Evolutionary conservation across 30 jellyfish, hydroid and myxozoan species (phyloP).

Genomic region (Turritopsis rubra): DNA sequence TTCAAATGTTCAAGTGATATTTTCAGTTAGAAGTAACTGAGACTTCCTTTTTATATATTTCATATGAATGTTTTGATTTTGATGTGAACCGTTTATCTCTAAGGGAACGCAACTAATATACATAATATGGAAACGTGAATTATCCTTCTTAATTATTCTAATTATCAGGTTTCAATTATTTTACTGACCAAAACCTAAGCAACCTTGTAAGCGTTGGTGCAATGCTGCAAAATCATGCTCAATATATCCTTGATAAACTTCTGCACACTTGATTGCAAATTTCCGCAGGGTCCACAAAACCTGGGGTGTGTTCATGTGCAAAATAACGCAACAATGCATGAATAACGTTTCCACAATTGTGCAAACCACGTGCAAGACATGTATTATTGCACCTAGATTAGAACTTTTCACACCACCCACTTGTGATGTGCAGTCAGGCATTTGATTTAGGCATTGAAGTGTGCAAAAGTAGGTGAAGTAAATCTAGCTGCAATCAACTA

Average conservation of each 20-base stretch:
- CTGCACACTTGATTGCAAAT: background rate
- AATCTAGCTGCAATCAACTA: background rate
- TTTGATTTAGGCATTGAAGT: background rate
- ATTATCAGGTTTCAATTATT: too few relatives aligned
- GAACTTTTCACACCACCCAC: background rate
- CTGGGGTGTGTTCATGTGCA: background rate
- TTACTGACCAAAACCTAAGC: too few relatives aligned
- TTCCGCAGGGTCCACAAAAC: background rate
- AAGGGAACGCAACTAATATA: too few relatives aligned
- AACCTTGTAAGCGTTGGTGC: too few relatives aligned
- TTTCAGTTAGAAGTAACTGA: too few relatives aligned
- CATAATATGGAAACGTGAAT: too few relatives aligned
- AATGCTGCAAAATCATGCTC: background rate
- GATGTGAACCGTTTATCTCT: too few relatives aligned
- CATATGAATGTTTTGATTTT: too few relatives aligned
- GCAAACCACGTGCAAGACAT: background rate
- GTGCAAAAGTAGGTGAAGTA: background rate
- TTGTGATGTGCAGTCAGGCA: background rate
- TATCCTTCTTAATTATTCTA: too few relatives aligned
- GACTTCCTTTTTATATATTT: too few relatives aligned
- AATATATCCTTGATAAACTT: background rate
- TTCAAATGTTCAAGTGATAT: too few relatives aligned
- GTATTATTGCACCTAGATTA: background rate
- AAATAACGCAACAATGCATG: background rate
- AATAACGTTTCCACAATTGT: background rate